Conservation (phyloP, 2,113 vertebrate species). For the Cebus imitator region DNA sequence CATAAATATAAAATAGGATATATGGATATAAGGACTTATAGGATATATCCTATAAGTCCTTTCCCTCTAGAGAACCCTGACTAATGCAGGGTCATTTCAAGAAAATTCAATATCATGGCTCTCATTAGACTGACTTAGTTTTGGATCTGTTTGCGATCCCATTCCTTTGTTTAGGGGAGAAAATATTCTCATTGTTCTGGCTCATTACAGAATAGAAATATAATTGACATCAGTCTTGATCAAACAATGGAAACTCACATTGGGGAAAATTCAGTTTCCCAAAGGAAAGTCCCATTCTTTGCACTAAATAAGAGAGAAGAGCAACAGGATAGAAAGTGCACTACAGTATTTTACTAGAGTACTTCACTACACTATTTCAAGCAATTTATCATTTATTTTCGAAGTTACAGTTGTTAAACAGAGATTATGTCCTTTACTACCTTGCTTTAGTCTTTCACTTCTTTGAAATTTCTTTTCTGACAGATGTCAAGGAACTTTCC, state of each 20-base stretch:
- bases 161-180: neutral
- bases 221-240: neutral
- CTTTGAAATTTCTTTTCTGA: slow-evolving; percentile 50
- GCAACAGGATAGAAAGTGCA: neutral
- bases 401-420: slow-evolving; percentile 32
- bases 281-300: neutral
- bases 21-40: no score
- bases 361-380: neutral
- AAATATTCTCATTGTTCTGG: neutral
- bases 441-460: slow-evolving; percentile 50
- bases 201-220: neutral
- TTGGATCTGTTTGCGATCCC: neutral
- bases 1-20: no score
- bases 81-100: neutral
- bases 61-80: no score
- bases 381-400: slow-evolving; percentile 51
- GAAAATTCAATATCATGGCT: neutral
- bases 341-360: rapidly evolving
- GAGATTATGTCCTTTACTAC: slow-evolving; percentile 25
- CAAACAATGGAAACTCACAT: neutral
- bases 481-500: slow-evolving; percentile 60
- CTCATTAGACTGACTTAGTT: neutral
- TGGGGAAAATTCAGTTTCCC: neutral
- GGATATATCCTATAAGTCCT: no score
- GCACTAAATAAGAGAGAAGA: neutral